Conservation (phyloP, 2,888 invertebrate genomes). For the Agrotis clavis region DNA sequence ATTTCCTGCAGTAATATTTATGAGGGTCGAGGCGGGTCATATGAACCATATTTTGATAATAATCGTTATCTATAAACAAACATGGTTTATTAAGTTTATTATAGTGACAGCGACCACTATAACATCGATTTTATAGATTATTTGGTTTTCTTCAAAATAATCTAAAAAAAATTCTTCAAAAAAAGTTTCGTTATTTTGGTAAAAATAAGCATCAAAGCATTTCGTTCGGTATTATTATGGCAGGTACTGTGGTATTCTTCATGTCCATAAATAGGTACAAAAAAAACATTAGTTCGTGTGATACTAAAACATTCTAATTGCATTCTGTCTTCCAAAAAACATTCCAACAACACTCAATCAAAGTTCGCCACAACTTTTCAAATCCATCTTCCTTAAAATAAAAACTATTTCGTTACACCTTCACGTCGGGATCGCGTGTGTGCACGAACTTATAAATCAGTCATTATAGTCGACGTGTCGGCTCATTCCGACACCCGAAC, state of each 20-base stretch:
- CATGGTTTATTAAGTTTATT: constrained; percentile 1
- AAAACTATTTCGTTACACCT: constrained; percentile 24
- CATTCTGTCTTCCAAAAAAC: background rate
- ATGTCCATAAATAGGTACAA: background rate
- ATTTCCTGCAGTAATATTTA: constrained; percentile 57
- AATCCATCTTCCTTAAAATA: constrained; percentile 25
- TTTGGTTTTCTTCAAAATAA: too few species aligned
- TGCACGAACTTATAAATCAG: constrained; percentile 32
- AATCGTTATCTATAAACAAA: constrained; percentile 36
- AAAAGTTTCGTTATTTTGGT: too few species aligned
- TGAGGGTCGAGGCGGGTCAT: constrained; percentile 45
- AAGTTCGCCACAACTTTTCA: constrained; percentile 27
- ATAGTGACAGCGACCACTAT: background rate
- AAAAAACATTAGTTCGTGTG: background rate
- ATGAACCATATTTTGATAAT: constrained; percentile 47
- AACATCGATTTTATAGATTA: background rate
- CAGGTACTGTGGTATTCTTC: too few species aligned
- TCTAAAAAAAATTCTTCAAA: too few species aligned
- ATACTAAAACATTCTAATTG: background rate
- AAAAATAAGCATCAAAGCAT: background rate
- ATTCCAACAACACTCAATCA: constrained; percentile 32
- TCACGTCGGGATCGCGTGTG: constrained; percentile 28
- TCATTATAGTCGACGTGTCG: constrained; percentile 40
- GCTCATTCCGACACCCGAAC: constrained; percentile 28
- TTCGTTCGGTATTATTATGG: too few species aligned